Evolutionary conservation across 2,888 invertebrate species (phyloP).

Genomic region (Acleris emargana): DNA sequence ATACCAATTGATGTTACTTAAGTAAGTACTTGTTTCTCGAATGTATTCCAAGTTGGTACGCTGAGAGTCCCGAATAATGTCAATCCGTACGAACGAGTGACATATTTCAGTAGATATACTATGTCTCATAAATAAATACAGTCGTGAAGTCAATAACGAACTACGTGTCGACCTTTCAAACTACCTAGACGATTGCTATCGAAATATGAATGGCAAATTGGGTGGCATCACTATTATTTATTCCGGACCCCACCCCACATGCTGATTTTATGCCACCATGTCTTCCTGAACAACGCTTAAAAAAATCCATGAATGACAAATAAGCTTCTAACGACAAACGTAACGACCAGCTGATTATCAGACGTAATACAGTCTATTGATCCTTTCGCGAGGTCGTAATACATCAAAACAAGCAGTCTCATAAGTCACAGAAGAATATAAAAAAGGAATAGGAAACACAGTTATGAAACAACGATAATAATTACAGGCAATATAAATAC

Average conservation of each 20-base stretch:
- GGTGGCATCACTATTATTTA: constrained; percentile 55
- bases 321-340: constrained; percentile 65
- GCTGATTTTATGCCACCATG: constrained; percentile 59
- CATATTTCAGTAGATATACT: constrained; percentile 13
- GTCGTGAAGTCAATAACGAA: constrained; percentile 32
- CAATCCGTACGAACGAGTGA: constrained; percentile 5
- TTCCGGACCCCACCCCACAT: constrained; percentile 52
- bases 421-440: constrained; percentile 49
- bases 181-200: constrained; percentile 74
- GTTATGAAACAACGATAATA: constrained; percentile 75
- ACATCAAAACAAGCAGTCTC: constrained; percentile 31
- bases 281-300: constrained; percentile 70
- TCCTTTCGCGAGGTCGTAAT: constrained; percentile 23
- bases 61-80: not conserved
- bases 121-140: constrained; percentile 36
- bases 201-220: constrained; percentile 80
- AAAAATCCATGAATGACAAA: constrained; percentile 81
- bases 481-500: constrained; percentile 64
- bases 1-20: too few relatives aligned
- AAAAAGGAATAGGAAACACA: constrained; percentile 62
- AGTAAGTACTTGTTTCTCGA: too few relatives aligned
- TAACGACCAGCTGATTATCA: constrained; percentile 59
- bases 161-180: constrained; percentile 66
- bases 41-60: not conserved
- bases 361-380: constrained; percentile 46